A percentile compares a stretch with the other conserved stretches of the same genome.
phyloP scores from a whole-genome alignment of 2,797 vertebrate species.

The Ara ararauna region DNA sequence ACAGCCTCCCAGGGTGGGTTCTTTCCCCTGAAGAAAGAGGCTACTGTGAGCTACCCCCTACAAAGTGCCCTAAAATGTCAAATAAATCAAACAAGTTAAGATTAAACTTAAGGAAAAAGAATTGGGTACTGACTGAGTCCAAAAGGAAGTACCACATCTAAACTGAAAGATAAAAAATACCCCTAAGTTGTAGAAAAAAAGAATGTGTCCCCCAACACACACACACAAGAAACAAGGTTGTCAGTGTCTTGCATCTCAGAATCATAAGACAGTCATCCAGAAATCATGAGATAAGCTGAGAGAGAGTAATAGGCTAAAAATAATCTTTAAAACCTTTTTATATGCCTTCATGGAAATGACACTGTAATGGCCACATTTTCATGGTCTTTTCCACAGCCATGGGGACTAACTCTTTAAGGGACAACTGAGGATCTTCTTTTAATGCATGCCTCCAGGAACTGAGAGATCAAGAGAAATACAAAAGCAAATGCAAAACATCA shows the following conservation, averaged over 20 bases:
- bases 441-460: background rate
- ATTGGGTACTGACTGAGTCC: background rate
- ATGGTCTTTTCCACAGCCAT: background rate
- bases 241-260: background rate
- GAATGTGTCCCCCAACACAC: background rate
- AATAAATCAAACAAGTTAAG: background rate
- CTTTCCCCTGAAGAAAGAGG: background rate
- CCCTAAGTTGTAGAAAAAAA: background rate
- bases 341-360: background rate
- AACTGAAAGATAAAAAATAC: background rate
- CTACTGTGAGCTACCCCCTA: background rate
- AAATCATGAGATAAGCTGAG: background rate
- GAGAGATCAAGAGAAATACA: background rate
- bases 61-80: background rate
- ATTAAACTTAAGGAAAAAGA: background rate
- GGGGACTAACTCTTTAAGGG: background rate
- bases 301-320: background rate
- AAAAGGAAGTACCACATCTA: background rate
- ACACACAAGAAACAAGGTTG: background rate
- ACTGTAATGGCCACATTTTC: background rate
- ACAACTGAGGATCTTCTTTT: background rate
- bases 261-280: background rate
- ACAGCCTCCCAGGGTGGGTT: background rate
- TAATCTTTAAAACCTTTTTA: background rate
- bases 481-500: slow-evolving; percentile 2